Evolutionary conservation across 2,113 vertebrate species (phyloP), one percentile per base, ranked within the genome.

Genomic region (Recurvirostra avosetta): DNA sequence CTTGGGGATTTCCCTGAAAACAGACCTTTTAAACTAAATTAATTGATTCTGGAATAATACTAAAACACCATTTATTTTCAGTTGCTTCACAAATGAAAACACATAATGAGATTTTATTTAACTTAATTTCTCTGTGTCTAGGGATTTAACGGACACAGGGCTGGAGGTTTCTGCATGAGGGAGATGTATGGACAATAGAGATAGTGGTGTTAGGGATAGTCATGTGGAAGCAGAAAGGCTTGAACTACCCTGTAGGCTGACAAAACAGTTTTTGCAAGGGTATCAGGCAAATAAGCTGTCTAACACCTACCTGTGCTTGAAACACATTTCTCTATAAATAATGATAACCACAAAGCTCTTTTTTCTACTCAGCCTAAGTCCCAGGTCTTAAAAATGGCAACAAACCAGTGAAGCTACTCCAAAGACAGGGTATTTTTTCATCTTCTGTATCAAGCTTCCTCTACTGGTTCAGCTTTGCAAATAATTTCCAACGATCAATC

Each of bases 41-140:
- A 52, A 49, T 23, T 67, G 29, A 27, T 67, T 76, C 22, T 58
- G 22, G 5, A 72, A 66, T 47, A 78, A 41, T 29, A 30, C 10
- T 40, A 52, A 6, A 1, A 0, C 0, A 1, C 5, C 5, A 9
- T 30, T 41, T 63, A 6, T 71, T 95, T 86, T 53, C 26, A 61
- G 21, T 29, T 89, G 8, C 15, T 79, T 92, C n/a, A 49, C 30
- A 88, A 79, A 83, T 9, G 2, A 82, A 90, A 83, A 70, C 15
- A 34, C 9, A 27, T 5, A 27, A 77, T 49, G 7, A 82, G 9
- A 94, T 38, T 63, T 71, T 71, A 23, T 84, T 62, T n/a, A 88
- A 84, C 14, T 34, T 52, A n/a, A 36, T 63, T 77, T 77, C 56
- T 81, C 29, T 34, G 9, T 59, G 30, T 9, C 15, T 86, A 45